Percentiles rank a stretch among this genome's conserved stretches.
These are phyloP conservation scores for Synergus laeviventris DNA, from an alignment of 2,888 invertebrate species.

Conservation along the genomic window DNA sequence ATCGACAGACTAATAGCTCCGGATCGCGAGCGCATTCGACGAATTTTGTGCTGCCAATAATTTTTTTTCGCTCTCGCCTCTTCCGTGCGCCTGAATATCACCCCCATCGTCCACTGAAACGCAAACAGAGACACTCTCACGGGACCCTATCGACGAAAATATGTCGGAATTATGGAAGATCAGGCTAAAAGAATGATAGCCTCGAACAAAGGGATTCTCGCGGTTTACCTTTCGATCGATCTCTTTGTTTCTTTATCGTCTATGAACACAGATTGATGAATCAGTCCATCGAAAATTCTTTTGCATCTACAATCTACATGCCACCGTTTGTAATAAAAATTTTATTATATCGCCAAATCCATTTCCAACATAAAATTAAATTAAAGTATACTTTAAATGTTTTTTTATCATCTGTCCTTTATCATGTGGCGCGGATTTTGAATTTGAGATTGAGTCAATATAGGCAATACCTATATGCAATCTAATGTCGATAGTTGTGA, in stretches of 20 bases:
- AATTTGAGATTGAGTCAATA: too few relatives aligned
- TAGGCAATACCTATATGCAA: too few relatives aligned
- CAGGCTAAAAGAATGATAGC: constrained; percentile 38
- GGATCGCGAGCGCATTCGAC: constrained; percentile 72
- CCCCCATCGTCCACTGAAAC: constrained; percentile 42
- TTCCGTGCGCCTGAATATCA: constrained; percentile 62
- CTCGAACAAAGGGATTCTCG: constrained; percentile 29
- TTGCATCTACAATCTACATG: constrained; percentile 36
- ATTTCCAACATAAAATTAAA: not conserved
- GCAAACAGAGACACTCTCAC: constrained; percentile 18
- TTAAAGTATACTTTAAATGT: not conserved
- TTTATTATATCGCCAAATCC: constrained; percentile 2
- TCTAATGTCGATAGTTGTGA: too few relatives aligned
- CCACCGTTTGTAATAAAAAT: constrained; percentile 11
- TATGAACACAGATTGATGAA: constrained; percentile 37
- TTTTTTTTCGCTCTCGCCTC: constrained; percentile 57
- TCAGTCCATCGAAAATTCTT: constrained; percentile 35
- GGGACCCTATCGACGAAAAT: constrained; percentile 27
- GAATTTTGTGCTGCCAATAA: constrained; percentile 68
- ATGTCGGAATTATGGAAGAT: constrained; percentile 39
- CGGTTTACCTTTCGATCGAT: constrained; percentile 32
- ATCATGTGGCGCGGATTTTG: too few relatives aligned
- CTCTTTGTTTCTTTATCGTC: constrained; percentile 36
- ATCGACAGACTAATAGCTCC: constrained; percentile 70
- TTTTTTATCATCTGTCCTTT: not conserved